Evolutionary conservation across 2,113 vertebrate species (phyloP), one percentile per base, ranked within the genome.

Genomic region (Marmota flaviventris): DNA sequence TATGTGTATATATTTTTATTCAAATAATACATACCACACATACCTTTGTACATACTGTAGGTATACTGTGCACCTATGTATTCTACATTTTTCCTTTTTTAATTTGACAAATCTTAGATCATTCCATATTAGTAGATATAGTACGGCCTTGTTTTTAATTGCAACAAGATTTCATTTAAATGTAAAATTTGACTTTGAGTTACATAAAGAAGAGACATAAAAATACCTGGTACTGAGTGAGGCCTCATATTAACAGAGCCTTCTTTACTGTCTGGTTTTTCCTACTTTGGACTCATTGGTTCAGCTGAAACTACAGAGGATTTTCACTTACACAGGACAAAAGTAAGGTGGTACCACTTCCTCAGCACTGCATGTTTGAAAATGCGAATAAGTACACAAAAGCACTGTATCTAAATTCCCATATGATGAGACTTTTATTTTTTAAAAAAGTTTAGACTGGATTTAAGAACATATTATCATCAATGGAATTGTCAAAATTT

Each of bases 111-210:
- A 89, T 53, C 58, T 93, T 61, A 85, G 27, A 42, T 24, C 51
- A 25, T 72, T 85, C 17, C 32, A 32, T 45, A 45, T 42, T 45
- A 82, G 22, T 39, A 91, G 24, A 81, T 29, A 22, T 4, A 70
- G 25, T 75, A 58, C 20, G 85, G 39, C 25, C n/a, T 85, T 48
- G n/a, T 94, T 96, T 95, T 93, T 76, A 92, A 76, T 12, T 39
- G 13, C 27, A 56, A 91, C 24, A 75, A 58, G 61, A 72, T 85
- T 85, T 85, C 67, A 75, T 63, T 86, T 82, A 82, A 86, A 85
- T 85, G 27, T 90, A 93, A 93, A 12, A 85, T 56, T 65, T 73
- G 56, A 85, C 39, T 45, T 37, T 69, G 25, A 56, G 37, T 85
- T 42, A 77, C 77, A 25, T 45, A 56, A 78, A 83, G 39, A 78